Conservation (phyloP, 2,113 vertebrate genomes). For the Elachura formosa region DNA sequence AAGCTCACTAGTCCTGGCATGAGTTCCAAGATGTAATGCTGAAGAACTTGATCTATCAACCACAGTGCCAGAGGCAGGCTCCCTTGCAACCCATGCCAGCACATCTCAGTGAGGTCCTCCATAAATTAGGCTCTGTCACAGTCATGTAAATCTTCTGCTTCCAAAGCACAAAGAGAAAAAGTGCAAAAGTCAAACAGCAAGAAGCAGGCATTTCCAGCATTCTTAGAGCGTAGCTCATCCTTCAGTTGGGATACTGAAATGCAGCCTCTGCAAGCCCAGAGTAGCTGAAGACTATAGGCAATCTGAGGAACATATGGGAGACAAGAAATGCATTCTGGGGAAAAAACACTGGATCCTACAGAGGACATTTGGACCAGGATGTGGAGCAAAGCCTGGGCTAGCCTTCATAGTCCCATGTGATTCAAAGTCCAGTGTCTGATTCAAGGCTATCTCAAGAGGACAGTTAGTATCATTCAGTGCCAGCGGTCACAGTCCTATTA, state of each 20-base stretch:
- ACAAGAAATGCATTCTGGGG: not conserved
- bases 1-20: not conserved
- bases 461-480: not conserved
- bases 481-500: not conserved
- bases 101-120: not conserved
- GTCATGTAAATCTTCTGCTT: not conserved
- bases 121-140: not conserved
- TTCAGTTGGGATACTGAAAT: not conserved
- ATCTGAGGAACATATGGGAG: not conserved
- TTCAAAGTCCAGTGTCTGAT: not conserved
- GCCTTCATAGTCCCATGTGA: not conserved
- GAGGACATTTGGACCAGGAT: not conserved
- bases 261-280: not conserved
- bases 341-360: not conserved
- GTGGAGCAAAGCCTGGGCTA: not conserved
- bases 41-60: not conserved
- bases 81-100: not conserved
- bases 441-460: conserved; percentile 21
- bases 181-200: conserved; percentile 14
- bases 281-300: not conserved
- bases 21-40: not conserved
- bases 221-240: not conserved
- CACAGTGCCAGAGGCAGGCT: not conserved
- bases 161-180: not conserved
- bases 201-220: conserved; percentile 5